phyloP scores from a whole-genome alignment of 2,888 invertebrate genomes.

The Epistrophella euchroma region DNA sequence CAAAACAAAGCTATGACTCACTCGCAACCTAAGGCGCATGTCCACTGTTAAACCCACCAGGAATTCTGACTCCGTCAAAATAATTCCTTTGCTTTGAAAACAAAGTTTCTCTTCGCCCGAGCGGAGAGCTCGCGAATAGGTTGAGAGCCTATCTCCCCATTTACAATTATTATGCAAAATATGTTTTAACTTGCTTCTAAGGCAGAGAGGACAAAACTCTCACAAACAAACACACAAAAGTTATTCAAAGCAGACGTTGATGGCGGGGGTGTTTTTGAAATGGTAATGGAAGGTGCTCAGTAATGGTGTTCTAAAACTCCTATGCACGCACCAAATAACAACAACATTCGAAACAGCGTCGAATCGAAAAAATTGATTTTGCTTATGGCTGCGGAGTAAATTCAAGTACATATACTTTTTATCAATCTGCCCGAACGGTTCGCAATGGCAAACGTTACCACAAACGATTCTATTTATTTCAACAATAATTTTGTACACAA shows the following conservation, averaged over 20 bases:
- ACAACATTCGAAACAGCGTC: conserved; percentile 68
- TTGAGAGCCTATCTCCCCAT: not conserved
- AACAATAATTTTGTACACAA: conserved; percentile 55
- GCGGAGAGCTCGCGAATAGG: conserved; percentile 44
- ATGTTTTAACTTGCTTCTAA: not conserved
- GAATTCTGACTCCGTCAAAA: conserved; percentile 46
- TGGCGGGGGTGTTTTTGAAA: not conserved
- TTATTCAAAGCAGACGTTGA: not conserved
- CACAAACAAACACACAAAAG: not conserved
- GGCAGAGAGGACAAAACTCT: not conserved
- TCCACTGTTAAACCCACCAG: conserved; percentile 33
- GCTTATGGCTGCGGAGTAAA: conserved; percentile 66
- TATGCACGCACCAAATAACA: conserved; percentile 60
- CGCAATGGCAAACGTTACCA: conserved; percentile 58
- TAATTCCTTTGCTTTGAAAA: conserved; percentile 41
- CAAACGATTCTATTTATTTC: conserved; percentile 40
- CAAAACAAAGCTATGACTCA: conserved; percentile 63
- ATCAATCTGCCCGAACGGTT: conserved; percentile 61
- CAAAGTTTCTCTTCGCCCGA: conserved; percentile 54
- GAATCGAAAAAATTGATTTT: conserved; percentile 74
- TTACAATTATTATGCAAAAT: not conserved
- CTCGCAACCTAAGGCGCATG: conserved; percentile 48
- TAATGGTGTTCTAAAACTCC: conserved; percentile 13
- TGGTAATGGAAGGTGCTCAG: conserved; percentile 32
- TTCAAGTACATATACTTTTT: conserved; percentile 57